Percentiles rank a stretch among this genome's conserved stretches.
phyloP scores from a whole-genome alignment of 1,140 invertebrate genomes.

The Propsilocerus akamusi region DNA sequence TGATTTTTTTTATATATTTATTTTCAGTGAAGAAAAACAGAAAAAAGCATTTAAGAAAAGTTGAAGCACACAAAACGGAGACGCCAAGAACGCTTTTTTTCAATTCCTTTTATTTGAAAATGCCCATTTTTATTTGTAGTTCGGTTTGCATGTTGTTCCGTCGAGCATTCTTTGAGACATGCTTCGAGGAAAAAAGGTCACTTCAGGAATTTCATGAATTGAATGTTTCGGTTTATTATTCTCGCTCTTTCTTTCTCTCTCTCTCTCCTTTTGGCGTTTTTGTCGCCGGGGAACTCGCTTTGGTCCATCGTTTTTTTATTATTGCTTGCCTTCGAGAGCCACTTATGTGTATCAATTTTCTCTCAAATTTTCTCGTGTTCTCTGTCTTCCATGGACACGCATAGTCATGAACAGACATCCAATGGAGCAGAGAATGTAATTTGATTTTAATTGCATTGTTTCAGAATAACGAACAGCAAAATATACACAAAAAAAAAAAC shows the following conservation, averaged over 20 bases:
- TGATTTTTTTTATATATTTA: background rate
- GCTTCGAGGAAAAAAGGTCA: background rate
- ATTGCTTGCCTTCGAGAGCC: too few species aligned
- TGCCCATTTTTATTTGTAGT: background rate
- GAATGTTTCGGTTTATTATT: too few species aligned
- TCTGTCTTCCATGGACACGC: too few species aligned
- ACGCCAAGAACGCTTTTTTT: background rate
- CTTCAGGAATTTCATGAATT: too few species aligned
- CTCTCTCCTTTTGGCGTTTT: background rate
- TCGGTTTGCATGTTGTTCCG: background rate
- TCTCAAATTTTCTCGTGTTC: too few species aligned
- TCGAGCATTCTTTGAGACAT: background rate
- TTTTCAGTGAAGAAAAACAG: background rate
- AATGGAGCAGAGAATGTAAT: background rate
- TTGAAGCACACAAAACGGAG: background rate
- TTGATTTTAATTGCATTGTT: background rate
- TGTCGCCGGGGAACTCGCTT: too few species aligned
- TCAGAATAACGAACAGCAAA: too few species aligned
- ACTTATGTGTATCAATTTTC: too few species aligned
- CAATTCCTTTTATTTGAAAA: background rate
- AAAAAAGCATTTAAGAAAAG: background rate
- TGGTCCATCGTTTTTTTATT: too few species aligned
- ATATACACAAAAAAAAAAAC: too few species aligned
- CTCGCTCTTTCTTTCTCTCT: background rate
- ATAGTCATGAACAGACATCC: too few species aligned